Base-by-base conservation (phyloP, 2,888 invertebrate genomes). In the Drosophila atroscutellata region DNA sequence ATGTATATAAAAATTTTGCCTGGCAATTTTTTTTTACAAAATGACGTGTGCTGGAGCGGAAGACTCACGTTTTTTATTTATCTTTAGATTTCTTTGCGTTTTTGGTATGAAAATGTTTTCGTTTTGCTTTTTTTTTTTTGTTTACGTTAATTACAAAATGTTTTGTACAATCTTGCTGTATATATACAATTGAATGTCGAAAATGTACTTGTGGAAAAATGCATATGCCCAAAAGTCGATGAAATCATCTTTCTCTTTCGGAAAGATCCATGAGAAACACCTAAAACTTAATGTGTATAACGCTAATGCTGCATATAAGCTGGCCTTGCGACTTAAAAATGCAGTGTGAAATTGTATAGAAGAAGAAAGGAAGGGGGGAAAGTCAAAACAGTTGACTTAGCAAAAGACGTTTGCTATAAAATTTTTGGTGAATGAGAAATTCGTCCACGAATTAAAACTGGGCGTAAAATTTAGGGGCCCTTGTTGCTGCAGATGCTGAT, bases 381-480 rank as follows among this genome's bases (percentile, higher is more conserved):
- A 36, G 50, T 52, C 42, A 9, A 24, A 59, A 9, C 49, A 66
- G 59, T 62, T 66, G 54, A 52, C 64, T 86, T 91, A 93, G 90
- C 92, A 92, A 86, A 93, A 93, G 45, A 93, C 92, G 81, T 93
- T 92, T 75, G 93, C 90, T 83, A 93, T 93, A 75, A 92, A 91
- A 85, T 92, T 93, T 84, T 93, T 92, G 70, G 93, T 92, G 85
- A 93, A 93, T 77, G 93, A 92, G 76, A 93, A 93, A 91, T 92
- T 92, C 74, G 91, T 92, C 93, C 93, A 93, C 78, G 93, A 92
- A 90, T 92, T 92, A 56, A 92, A 92, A 88, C 85, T 92, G 81
- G 93, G 93, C 82, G 91, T 92, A 68, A 92, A 92, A 70, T 90
- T 90, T 51, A 83, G 58, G 4, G 78, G 80, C 57, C 82, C 76